These are phyloP conservation scores for Hydra vulgaris DNA, from an alignment of 30 jellyfish, hydroid and myxozoan species.

Conservation along the genomic window DNA sequence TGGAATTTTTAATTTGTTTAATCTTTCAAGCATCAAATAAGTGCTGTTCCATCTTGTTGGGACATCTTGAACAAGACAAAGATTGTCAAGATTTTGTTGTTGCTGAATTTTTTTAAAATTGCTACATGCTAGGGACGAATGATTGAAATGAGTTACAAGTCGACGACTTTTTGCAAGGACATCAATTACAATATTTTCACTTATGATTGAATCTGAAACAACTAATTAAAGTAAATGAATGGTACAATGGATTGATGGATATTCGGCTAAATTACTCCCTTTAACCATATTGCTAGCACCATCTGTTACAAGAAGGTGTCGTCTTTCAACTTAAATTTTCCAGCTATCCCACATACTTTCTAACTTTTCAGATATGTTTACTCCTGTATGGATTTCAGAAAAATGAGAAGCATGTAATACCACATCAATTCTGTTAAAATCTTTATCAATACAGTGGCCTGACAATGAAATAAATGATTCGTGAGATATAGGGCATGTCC, in stretches of 20 bases:
- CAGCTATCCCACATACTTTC: background rate
- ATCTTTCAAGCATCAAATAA: constrained; percentile 24
- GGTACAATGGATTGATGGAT: constrained; percentile 44
- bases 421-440: constrained; percentile 35
- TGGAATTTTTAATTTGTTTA: constrained; percentile 9
- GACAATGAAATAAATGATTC: constrained; percentile 47
- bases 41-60: constrained; percentile 21
- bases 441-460: constrained; percentile 46
- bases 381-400: background rate
- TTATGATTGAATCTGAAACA: background rate
- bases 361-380: background rate
- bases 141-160: constrained; percentile 54
- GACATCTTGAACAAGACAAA: constrained; percentile 22
- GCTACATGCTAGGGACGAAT: constrained; percentile 53
- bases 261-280: constrained; percentile 31
- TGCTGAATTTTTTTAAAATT: constrained; percentile 46
- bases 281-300: constrained; percentile 53
- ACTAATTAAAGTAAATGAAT: constrained; percentile 32
- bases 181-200: background rate
- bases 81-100: constrained; percentile 39
- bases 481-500: constrained; percentile 53
- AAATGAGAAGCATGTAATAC: constrained; percentile 6
- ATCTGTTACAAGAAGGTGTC: constrained; percentile 55
- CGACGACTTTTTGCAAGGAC: background rate
- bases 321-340: background rate